Percentiles rank a stretch among this genome's conserved stretches.
Conservation (phyloP, 2,888 invertebrate genomes). For the Margaritifera margaritifera region DNA sequence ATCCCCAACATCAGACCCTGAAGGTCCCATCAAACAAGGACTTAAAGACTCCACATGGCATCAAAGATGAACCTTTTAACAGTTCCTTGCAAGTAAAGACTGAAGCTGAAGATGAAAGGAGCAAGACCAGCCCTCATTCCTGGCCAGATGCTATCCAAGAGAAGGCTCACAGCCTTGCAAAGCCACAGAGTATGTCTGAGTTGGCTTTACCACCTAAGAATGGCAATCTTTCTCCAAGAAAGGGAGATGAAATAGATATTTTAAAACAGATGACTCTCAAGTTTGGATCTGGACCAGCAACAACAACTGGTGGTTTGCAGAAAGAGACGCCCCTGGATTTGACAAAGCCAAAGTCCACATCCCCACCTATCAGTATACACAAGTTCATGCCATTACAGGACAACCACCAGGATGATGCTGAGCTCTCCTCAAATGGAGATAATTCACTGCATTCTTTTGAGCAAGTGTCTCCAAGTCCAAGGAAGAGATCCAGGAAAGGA, state of each 20-base stretch:
- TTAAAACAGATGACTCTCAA: constrained; percentile 64
- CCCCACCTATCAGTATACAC: constrained; percentile 20
- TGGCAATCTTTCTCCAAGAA: constrained; percentile 34
- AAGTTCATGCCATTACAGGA: constrained; percentile 2
- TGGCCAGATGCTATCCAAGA: constrained; percentile 23
- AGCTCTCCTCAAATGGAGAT: constrained; percentile 37
- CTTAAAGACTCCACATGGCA: constrained; percentile 5
- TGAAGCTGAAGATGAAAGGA: constrained; percentile 24
- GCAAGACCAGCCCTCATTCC: constrained; percentile 34
- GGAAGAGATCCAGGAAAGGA: constrained; percentile 86
- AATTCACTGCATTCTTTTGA: constrained; percentile 67
- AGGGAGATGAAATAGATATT: constrained; percentile 53
- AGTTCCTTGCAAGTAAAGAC: constrained; percentile 28
- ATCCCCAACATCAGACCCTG: constrained; percentile 19
- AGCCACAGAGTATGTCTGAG: constrained; percentile 19
- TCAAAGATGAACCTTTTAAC: constrained; percentile 5
- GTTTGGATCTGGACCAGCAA: constrained; percentile 53
- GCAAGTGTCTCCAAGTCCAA: constrained; percentile 66
- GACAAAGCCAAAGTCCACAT: constrained; percentile 58
- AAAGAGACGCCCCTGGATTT: constrained; percentile 64
- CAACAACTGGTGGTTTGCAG: constrained; percentile 2
- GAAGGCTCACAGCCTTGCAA: constrained; percentile 4
- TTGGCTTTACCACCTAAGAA: constrained; percentile 35
- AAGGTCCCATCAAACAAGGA: constrained; percentile 19
- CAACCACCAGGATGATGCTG: constrained; percentile 25